Base-by-base conservation (phyloP, 2,113 vertebrate genomes). In the Pelusios castaneus region DNA sequence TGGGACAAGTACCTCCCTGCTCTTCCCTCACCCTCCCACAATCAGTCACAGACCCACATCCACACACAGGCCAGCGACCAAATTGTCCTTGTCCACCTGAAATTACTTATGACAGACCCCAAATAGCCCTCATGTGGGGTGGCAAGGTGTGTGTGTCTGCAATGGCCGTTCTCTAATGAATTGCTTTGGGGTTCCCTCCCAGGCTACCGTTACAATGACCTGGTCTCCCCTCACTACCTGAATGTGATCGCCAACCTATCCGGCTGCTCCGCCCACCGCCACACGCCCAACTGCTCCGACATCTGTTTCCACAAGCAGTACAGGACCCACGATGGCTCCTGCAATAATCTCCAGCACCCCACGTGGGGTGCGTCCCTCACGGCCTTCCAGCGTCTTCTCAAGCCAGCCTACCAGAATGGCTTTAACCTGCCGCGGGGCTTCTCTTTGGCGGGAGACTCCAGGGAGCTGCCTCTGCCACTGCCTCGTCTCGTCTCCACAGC, bases 321-420 rank as follows among this genome's bases (percentile, higher is more conserved):
- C 94, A 89, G 98, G 83, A 98, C 95, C 41, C 97, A 98, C 0
- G 98, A 98, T 0, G 97, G 98, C 43, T 98, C 98, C 2, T 98
- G 98, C 80, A 98, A 98, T 95, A 98, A 98, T 90, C 97, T 98
- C 52, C 97, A 97, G 90, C 98, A 98, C 63, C 97, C 98, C 0
- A 98, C 97, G 97, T 98, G 98, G 98, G 98, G 98, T 1, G 97
- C 98, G 0, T 98, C 98, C 21, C 97, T 98, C 81, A 98, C 97
- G 1, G 98, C 98, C 43, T 98, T 98, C 92, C 97, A 97, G 89
- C 96, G 98, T 45, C 97, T 98, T 24, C 97, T 98, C 79, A 98
- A 98, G 67, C 98, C 98, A 0, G 96, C 97, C 76, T 98, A 98
- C 87, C 97, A 98, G 89, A 98, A 98, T 0, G 98, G 98, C 45